Evolutionary conservation across 2,797 vertebrate genomes (phyloP).

Genomic region (Scyliorhinus canicula): DNA sequence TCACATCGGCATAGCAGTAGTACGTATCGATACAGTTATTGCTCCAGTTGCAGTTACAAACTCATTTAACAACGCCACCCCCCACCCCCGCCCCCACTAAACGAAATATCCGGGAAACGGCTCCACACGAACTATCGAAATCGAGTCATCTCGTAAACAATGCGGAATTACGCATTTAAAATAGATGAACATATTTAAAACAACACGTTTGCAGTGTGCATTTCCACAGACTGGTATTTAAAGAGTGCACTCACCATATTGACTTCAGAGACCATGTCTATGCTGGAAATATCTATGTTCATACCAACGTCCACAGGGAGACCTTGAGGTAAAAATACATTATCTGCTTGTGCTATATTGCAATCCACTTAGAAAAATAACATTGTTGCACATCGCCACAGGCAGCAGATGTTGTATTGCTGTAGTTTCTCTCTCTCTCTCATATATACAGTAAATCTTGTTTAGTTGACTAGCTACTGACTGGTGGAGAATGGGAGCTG

Average conservation of each 20-base stretch:
- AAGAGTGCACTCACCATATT: conserved; percentile 73
- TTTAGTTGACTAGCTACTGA: conserved; percentile 41
- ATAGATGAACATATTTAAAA: not conserved
- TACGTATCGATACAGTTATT: not conserved
- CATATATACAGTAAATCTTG: not conserved
- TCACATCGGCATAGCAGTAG: not conserved
- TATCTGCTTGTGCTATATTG: conserved; percentile 14
- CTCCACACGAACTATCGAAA: not conserved
- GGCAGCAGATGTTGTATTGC: not conserved
- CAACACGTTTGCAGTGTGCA: not conserved
- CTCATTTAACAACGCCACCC: not conserved
- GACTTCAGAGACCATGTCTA: conserved; percentile 81
- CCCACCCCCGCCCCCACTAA: not conserved
- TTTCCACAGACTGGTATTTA: conserved; percentile 28
- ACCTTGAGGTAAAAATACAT: conserved; percentile 53
- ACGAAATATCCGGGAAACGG: not conserved
- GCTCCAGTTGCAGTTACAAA: not conserved
- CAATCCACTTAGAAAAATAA: not conserved
- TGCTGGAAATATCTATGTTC: conserved; percentile 78
- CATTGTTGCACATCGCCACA: not conserved
- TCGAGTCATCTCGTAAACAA: too few species aligned
- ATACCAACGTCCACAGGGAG: conserved; percentile 77
- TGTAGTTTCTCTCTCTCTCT: not conserved
- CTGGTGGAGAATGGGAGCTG: conserved; percentile 40
- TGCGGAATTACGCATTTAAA: not conserved